phyloP scores from a whole-genome alignment of 2,888 invertebrate species.

The Ernsta delagoae region DNA sequence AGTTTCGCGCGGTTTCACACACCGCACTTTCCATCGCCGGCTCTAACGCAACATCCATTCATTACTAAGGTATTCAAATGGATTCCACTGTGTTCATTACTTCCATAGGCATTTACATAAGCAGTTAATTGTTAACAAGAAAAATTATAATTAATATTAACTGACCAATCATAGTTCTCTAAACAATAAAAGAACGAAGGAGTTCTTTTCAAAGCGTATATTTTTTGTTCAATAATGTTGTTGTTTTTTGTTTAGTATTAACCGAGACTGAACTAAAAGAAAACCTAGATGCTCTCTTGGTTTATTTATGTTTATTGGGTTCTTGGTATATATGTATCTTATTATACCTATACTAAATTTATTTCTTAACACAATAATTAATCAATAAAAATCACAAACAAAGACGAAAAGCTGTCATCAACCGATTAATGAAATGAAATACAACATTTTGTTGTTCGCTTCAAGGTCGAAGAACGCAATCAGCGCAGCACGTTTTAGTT shows the following conservation, averaged over 20 bases:
- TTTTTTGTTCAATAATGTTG: too few species aligned
- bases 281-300: too few species aligned
- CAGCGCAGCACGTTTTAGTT: constrained; percentile 32
- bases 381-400: constrained; percentile 35
- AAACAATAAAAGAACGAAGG: too few species aligned
- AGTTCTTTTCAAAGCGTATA: too few species aligned
- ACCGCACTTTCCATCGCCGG: constrained; percentile 58
- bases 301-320: too few species aligned
- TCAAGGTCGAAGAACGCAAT: constrained; percentile 37
- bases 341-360: too few species aligned
- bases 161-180: too few species aligned
- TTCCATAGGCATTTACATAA: not conserved
- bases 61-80: constrained; percentile 42
- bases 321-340: too few species aligned
- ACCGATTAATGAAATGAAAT: constrained; percentile 32
- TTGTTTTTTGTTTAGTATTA: too few species aligned
- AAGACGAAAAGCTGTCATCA: constrained; percentile 33
- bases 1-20: constrained; percentile 60
- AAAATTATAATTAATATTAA: not conserved
- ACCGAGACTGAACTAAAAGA: too few species aligned
- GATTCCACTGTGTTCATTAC: constrained; percentile 14
- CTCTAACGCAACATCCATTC: constrained; percentile 50
- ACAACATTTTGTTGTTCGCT: constrained; percentile 35
- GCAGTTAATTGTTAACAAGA: not conserved
- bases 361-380: constrained; percentile 8